phyloP scores from a whole-genome alignment of 2,797 vertebrate genomes.

The Staurois parvus region DNA sequence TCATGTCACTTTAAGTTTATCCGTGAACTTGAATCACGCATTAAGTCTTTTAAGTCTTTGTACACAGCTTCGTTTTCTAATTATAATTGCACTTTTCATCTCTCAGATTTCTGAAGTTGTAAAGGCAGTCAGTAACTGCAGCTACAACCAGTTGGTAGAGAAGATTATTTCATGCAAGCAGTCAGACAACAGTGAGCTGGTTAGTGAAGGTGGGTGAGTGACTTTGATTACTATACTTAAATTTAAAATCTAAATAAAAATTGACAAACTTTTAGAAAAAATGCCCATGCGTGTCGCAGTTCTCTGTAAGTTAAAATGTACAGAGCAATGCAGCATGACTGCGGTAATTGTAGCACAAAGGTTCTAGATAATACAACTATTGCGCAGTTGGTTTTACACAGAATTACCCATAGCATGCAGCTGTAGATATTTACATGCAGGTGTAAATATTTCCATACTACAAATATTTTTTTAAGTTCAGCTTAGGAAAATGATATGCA shows the following conservation, averaged over 20 bases:
- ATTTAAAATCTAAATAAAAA: too few species aligned
- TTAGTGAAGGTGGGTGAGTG: conserved; percentile 90
- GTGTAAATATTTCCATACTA: too few species aligned
- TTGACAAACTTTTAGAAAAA: neutral
- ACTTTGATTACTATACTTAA: conserved; percentile 44
- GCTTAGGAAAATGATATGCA: too few species aligned
- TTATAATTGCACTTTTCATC: conserved; percentile 56
- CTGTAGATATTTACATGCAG: too few species aligned
- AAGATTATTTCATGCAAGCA: conserved; percentile 99
- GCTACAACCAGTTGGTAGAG: conserved; percentile 99
- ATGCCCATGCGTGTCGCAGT: too few species aligned
- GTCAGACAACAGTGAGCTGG: conserved; percentile 92
- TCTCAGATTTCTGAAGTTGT: conserved; percentile 92
- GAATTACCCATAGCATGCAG: too few species aligned
- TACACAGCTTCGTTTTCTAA: conserved; percentile 2
- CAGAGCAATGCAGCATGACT: too few species aligned
- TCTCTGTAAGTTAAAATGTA: too few species aligned
- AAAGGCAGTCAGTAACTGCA: conserved; percentile 97
- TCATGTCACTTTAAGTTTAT: conserved; percentile 1
- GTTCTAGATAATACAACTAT: too few species aligned
- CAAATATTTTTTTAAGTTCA: too few species aligned
- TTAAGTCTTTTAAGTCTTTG: neutral
- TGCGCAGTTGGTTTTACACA: too few species aligned
- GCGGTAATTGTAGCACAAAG: too few species aligned
- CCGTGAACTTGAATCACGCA: conserved; percentile 8